Evolutionary conservation across 2,888 invertebrate species (phyloP), one percentile per base, ranked within the genome.

Genomic region (Imbricaverruca yamaguchii): DNA sequence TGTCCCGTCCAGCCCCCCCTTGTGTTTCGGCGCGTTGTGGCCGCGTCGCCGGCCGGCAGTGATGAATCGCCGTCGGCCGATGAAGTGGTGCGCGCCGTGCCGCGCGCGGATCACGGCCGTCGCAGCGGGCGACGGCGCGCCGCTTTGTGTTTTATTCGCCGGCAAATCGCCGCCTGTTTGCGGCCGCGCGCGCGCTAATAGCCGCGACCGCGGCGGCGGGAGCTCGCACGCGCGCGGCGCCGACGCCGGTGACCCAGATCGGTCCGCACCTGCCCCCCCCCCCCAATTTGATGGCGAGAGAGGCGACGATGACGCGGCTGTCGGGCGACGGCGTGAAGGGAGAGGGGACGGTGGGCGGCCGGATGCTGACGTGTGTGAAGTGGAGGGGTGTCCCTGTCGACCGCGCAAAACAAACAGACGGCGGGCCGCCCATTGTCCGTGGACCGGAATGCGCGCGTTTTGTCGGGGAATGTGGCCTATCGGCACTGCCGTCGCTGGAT

Each of bases 1-100:
- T 39, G 39, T 4, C 39, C n/a, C n/a, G n/a, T n/a, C n/a, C n/a
- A n/a, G n/a, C n/a, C 13, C 61, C 15, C 61, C 61, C 61, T 18
- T 18, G 4, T 39, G 39, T 39, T 39, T 39, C 39, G 39, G 39
- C 39, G 39, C 61, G 15, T 61, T 61, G 13, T 18, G 13, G 61
- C 61, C 18, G 15, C 61, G 61, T 61, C 61, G 15, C 15, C 69
- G 7, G 6, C 69, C 15, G 39, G 65, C 39, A 6, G 15, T 13
- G 25, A 69, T 69, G 69, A 69, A 39, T 69, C 39, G 39, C 39
- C 69, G 39, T 3, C 69, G 23, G 39, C 25, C 15, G 69, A 69
- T 69, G 39, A 69, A 69, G 69, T 69, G 69, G 13, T 69, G 69
- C 25, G 69, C 69, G 69, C 69, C 69, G 69, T 69, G 69, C 69